Base-by-base conservation (phyloP, 2,113 vertebrate species). In the Hassar affinis region DNA sequence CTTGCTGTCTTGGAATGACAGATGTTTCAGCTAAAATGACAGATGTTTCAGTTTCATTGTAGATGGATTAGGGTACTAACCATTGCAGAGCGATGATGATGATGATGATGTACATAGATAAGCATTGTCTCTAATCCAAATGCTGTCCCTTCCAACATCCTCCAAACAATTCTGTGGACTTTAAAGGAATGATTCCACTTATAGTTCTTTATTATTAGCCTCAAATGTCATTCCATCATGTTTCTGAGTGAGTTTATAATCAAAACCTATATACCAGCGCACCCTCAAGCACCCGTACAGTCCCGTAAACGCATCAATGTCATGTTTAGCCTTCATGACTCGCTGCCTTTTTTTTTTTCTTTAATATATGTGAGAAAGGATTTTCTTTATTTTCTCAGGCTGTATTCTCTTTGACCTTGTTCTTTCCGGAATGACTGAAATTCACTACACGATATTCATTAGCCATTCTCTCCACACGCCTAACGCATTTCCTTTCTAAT, bases 401-500 rank as follows among this genome's bases (percentile, higher is more conserved):
- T 59, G 22, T 74, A 30, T 35, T 42, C 45, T 38, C 59, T 54
- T 64, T 66, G 33, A 54, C 49, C 59, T 64, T 35, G 35, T 72
- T 59, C 68, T 71, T 56, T 51, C 5, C n/a, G 12, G 30, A 35
- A 38, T 17, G 47, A 52, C 17, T 8, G 54, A 20, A 22, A 33
- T 25, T 5, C 47, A 27, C 20, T 10, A 27, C 52, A 18, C 10
- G 57, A 76, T 38, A 45, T 64, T 35, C 49, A 83, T 83, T 78
- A 56, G 61, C 4, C 18, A 76, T 52, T 83, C 82, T 11, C 45
- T 42, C 72, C 18, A 47, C 35, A 42, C 18, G 42, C 30, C 56
- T 25, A 22, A 15, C 38, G 52, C 25, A 38, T 61, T 64, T 77
- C 62, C 22, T 61, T 49, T 88, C 85, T 88, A 89, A 91, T 91